Conservation (phyloP, 2,888 invertebrate genomes). For the Cheilosia urbana region DNA sequence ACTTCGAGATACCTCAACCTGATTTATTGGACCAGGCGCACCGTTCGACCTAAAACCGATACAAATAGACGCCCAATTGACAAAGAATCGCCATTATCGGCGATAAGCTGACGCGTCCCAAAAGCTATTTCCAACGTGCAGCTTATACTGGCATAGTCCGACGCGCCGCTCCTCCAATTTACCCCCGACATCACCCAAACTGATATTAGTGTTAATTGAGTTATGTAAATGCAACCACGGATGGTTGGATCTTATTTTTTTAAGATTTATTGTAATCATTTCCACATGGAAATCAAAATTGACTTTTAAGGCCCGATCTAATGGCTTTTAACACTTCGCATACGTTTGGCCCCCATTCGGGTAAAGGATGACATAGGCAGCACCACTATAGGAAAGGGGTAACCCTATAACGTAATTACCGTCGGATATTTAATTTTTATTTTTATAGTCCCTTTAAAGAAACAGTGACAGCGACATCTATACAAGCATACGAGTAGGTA, state of each 20-base stretch:
- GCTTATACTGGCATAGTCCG: conserved; percentile 19
- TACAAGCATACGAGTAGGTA: neutral
- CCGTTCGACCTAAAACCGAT: conserved; percentile 49
- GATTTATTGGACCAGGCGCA: conserved; percentile 63
- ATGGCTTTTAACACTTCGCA: conserved; percentile 72
- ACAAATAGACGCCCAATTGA: conserved; percentile 40
- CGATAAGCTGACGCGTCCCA: conserved; percentile 47
- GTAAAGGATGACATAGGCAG: conserved; percentile 28
- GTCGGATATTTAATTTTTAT: conserved; percentile 63
- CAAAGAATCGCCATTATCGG: conserved; percentile 66
- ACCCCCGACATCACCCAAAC: conserved; percentile 11
- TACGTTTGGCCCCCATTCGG: conserved; percentile 32
- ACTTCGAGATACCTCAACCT: conserved; percentile 49
- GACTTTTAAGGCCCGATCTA: conserved; percentile 58
- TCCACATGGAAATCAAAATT: conserved; percentile 67
- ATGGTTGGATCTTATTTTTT: conserved; percentile 56
- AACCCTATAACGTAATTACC: conserved; percentile 46
- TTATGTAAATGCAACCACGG: conserved; percentile 70
- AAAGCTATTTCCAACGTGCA: conserved; percentile 19
- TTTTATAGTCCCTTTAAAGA: conserved; percentile 39
- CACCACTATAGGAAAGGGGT: conserved; percentile 44
- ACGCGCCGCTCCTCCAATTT: neutral
- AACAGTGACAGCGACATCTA: conserved; percentile 16
- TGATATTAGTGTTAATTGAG: conserved; percentile 67
- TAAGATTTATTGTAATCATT: conserved; percentile 73